Conservation (phyloP, 2,113 vertebrate genomes). For the Anguilla japonica region DNA sequence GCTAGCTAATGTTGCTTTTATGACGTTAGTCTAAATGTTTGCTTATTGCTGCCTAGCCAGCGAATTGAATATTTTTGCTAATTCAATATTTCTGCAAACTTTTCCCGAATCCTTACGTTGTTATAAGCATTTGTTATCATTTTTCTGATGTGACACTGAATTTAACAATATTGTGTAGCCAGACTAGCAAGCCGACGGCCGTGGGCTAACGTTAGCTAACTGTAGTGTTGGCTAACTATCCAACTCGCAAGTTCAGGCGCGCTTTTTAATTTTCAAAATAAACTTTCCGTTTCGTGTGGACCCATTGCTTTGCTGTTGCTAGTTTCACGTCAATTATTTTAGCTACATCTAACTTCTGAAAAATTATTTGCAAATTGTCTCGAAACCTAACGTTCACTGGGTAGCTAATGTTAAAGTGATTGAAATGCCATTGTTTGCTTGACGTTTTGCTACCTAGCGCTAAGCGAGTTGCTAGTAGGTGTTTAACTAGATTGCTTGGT, state of each 20-base stretch:
- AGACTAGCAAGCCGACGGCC: too few relatives aligned
- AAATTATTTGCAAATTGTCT: too few relatives aligned
- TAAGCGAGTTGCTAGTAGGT: too few relatives aligned
- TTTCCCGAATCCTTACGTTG: too few relatives aligned
- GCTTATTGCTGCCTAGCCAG: not conserved
- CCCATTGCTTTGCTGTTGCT: not conserved
- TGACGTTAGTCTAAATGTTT: not conserved
- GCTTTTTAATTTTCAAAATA: not conserved
- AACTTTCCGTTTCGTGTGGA: not conserved
- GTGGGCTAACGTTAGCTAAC: not conserved
- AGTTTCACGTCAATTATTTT: not conserved
- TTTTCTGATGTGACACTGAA: not conserved
- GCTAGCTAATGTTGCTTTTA: not conserved
- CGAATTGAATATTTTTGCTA: not conserved
- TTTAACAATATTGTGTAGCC: not conserved
- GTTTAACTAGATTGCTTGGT: too few relatives aligned
- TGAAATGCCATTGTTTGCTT: too few relatives aligned
- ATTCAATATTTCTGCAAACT: not conserved
- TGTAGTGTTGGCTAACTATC: not conserved
- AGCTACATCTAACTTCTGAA: not conserved
- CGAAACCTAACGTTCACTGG: too few relatives aligned
- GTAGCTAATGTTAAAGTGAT: too few relatives aligned
- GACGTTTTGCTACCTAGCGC: too few relatives aligned
- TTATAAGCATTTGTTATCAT: too few relatives aligned
- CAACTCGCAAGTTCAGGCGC: slow-evolving; percentile 1